Evolutionary conservation across 1,140 invertebrate species (phyloP).

Genomic region (Brachionus paranguensis): DNA sequence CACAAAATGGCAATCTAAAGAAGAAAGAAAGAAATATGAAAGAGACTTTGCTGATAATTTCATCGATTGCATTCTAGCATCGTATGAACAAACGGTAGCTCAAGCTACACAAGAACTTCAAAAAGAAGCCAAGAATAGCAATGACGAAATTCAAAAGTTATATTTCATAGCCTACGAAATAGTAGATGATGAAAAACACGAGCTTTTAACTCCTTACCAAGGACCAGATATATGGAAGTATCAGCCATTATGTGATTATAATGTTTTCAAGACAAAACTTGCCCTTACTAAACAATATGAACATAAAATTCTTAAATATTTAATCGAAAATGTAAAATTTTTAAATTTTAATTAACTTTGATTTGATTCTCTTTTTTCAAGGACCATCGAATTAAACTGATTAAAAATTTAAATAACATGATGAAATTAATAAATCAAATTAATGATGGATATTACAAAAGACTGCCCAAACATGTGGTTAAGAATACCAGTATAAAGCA

Average conservation of each 20-base stretch:
- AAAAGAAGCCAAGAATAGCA: background rate
- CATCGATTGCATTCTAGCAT: background rate
- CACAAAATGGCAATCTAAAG: background rate
- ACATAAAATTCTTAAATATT: background rate
- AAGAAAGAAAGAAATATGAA: background rate
- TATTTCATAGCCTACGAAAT: constrained; percentile 36
- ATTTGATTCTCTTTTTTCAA: background rate
- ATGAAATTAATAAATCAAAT: constrained; percentile 8
- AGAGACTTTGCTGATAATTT: constrained; percentile 15
- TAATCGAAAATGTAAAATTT: background rate
- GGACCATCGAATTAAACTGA: background rate
- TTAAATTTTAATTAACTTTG: too few species aligned
- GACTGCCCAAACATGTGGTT: background rate
- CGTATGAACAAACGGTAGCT: background rate
- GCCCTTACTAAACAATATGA: background rate
- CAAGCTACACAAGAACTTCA: background rate
- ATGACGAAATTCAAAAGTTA: constrained; percentile 25
- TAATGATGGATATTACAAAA: background rate
- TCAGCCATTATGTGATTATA: background rate
- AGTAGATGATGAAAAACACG: background rate
- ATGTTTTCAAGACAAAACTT: constrained; percentile 4
- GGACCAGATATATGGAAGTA: constrained; percentile 17
- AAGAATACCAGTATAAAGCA: background rate
- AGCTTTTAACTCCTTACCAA: background rate
- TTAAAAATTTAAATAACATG: background rate